phyloP scores from a whole-genome alignment of 2,888 invertebrate genomes.

The Tenodera sinensis region DNA sequence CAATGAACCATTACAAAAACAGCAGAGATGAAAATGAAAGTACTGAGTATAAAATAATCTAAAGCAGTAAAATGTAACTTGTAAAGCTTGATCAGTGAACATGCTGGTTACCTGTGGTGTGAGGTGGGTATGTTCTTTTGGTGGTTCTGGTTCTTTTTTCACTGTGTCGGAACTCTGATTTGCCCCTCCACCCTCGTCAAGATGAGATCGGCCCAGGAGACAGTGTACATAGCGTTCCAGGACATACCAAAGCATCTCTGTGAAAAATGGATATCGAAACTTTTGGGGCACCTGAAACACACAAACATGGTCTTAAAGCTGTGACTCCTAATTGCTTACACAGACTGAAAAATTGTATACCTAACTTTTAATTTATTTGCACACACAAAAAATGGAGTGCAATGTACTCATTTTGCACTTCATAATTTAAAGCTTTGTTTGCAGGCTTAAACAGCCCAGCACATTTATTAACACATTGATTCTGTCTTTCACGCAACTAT shows the following conservation, averaged over 20 bases:
- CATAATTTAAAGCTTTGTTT: no score
- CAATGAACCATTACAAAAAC: no score
- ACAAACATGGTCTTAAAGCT: neutral
- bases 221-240: conserved; percentile 88
- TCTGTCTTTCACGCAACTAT: no score
- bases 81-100: neutral
- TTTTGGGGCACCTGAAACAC: conserved; percentile 81
- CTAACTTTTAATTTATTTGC: neutral
- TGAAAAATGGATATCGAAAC: conserved; percentile 97
- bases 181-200: conserved; percentile 43
- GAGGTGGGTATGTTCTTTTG: conserved; percentile 61
- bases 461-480: no score
- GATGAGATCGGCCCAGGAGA: conserved; percentile 77
- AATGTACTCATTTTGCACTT: no score
- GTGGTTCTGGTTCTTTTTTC: conserved; percentile 35
- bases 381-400: no score
- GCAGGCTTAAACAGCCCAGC: no score
- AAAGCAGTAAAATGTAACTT: no score
- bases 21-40: neutral
- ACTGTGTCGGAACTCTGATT: conserved; percentile 1
- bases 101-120: conserved; percentile 75
- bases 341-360: neutral
- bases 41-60: neutral
- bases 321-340: neutral
- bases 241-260: conserved; percentile 98